Conservation (phyloP, 1,140 invertebrate species). For the Leptinotarsa texana region DNA sequence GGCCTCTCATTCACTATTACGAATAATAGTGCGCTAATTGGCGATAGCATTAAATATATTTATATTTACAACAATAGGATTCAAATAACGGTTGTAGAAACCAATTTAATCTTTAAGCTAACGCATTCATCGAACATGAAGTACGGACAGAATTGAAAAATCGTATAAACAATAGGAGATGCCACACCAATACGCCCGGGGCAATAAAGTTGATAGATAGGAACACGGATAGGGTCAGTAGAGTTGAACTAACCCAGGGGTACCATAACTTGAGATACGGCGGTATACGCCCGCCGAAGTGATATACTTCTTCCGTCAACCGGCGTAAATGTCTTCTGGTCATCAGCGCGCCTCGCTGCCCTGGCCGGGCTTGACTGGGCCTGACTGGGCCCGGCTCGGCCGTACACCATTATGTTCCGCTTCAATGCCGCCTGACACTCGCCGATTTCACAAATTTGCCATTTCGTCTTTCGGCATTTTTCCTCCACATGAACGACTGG, state of each 20-base stretch:
- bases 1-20: neutral
- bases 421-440: slow-evolving; percentile 35
- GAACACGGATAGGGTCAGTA: slow-evolving; percentile 47
- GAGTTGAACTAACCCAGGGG: slow-evolving; percentile 46
- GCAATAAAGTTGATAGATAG: slow-evolving; percentile 49
- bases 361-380: slow-evolving; percentile 22
- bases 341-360: slow-evolving; percentile 41
- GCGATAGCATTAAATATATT: slow-evolving; percentile 23
- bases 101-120: slow-evolving; percentile 33
- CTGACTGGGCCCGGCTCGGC: slow-evolving; percentile 9
- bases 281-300: slow-evolving; percentile 44
- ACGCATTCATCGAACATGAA: slow-evolving; percentile 40
- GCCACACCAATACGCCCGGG: slow-evolving; percentile 46
- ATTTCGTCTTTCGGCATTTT: slow-evolving; percentile 33
- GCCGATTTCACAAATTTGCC: slow-evolving; percentile 37
- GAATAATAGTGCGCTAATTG: slow-evolving; percentile 26
- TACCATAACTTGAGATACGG: slow-evolving; percentile 47
- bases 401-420: slow-evolving; percentile 46
- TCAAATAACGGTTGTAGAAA: slow-evolving; percentile 28
- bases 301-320: slow-evolving; percentile 55
- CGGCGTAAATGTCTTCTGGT: slow-evolving; percentile 54
- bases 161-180: slow-evolving; percentile 49
- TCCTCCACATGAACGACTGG: slow-evolving; percentile 26
- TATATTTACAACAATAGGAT: slow-evolving; percentile 17
- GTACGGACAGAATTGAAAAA: slow-evolving; percentile 44